Evolutionary conservation across 2,113 vertebrate species (phyloP).

Genomic region (Carlito syrichta): DNA sequence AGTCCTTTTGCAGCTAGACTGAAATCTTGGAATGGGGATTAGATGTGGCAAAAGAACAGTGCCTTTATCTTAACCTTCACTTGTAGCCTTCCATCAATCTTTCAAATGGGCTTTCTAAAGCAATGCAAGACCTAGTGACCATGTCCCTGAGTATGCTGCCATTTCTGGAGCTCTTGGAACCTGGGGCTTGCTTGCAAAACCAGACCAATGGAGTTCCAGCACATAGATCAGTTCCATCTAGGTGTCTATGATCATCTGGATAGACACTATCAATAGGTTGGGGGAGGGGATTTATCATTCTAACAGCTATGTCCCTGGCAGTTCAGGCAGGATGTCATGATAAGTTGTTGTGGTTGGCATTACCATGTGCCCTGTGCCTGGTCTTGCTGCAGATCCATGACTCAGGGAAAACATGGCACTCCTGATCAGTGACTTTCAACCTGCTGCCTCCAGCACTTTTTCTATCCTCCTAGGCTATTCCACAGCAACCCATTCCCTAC

Average conservation of each 20-base stretch:
- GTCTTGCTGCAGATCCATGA: neutral
- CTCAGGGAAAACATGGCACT: neutral
- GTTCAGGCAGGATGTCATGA: neutral
- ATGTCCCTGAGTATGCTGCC: neutral
- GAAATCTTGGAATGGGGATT: no score
- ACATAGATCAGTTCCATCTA: neutral
- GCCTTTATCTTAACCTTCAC: no score
- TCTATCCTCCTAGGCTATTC: neutral
- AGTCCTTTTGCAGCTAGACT: no score
- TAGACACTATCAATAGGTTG: neutral
- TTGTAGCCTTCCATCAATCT: no score
- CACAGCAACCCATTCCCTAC: neutral
- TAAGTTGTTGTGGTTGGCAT: neutral
- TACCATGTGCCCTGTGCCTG: neutral
- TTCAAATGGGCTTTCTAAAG: no score
- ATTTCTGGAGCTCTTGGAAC: neutral
- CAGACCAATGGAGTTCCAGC: neutral
- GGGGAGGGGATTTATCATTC: neutral
- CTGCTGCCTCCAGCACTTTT: neutral
- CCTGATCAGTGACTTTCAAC: neutral
- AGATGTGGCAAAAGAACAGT: no score
- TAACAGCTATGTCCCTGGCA: neutral
- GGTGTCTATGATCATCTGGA: neutral
- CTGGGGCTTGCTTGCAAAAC: neutral
- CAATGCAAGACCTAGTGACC: neutral